Evolutionary conservation across 2,797 vertebrate genomes (phyloP).

Genomic region (Otus scops): DNA sequence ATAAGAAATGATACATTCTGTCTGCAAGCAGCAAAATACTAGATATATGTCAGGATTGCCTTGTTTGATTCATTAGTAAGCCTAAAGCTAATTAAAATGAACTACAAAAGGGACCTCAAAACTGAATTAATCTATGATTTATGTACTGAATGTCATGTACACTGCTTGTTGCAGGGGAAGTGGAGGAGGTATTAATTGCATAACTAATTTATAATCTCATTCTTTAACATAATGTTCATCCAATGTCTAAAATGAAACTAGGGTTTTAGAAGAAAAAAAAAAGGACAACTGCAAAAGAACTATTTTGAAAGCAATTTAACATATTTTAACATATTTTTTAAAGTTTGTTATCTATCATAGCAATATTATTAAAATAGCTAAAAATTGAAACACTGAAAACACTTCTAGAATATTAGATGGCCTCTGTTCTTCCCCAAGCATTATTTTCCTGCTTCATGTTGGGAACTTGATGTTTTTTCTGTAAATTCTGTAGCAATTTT

Average conservation of each 20-base stretch:
- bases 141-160: slow-evolving; percentile 23
- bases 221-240: background rate
- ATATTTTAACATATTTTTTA: background rate
- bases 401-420: background rate
- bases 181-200: slow-evolving; percentile 23
- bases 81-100: slow-evolving; percentile 59
- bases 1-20: background rate
- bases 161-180: slow-evolving; percentile 38
- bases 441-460: background rate
- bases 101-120: slow-evolving; percentile 51
- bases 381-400: background rate
- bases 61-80: background rate
- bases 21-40: background rate
- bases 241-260: background rate
- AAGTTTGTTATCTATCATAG: background rate
- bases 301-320: background rate
- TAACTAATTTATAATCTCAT: slow-evolving; percentile 41
- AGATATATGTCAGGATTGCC: background rate
- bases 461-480: background rate
- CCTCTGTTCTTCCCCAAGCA: background rate
- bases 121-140: slow-evolving; percentile 58
- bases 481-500: background rate
- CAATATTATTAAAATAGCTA: background rate
- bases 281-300: background rate
- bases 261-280: background rate